phyloP scores from a whole-genome alignment of 1,140 invertebrate genomes.

The Antheraea mylitta region DNA sequence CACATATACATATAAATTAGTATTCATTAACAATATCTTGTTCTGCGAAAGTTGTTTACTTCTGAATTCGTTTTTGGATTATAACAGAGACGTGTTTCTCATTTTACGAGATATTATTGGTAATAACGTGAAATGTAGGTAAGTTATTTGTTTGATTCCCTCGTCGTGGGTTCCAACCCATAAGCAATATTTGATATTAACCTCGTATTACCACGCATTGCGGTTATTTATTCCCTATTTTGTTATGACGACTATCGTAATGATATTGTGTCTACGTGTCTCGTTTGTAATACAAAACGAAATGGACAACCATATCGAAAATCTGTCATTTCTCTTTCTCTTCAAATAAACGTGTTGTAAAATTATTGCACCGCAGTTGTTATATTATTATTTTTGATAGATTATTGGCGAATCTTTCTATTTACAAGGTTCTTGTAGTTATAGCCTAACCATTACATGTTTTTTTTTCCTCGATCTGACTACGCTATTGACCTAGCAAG shows the following conservation, averaged over 20 bases:
- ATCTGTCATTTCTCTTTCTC: neutral
- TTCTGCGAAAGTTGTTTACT: neutral
- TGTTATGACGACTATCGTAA: constrained; percentile 58
- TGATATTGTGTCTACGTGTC: constrained; percentile 46
- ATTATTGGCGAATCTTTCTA: too few relatives aligned
- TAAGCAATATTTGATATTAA: constrained; percentile 17
- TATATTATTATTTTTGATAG: too few relatives aligned
- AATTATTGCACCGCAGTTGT: neutral
- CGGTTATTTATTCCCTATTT: constrained; percentile 58
- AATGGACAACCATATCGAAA: neutral
- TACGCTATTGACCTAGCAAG: too few relatives aligned
- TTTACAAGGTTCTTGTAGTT: too few relatives aligned
- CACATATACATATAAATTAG: too few relatives aligned
- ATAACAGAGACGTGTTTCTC: constrained; percentile 8
- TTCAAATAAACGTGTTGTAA: neutral
- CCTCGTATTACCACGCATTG: constrained; percentile 24
- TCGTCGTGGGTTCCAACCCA: constrained; percentile 17
- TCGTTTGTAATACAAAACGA: neutral
- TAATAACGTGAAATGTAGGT: constrained; percentile 33
- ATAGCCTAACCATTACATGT: too few relatives aligned
- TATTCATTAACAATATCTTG: neutral
- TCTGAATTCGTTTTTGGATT: neutral
- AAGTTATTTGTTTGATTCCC: constrained; percentile 45
- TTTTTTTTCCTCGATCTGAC: too few relatives aligned
- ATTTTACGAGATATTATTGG: constrained; percentile 32